Evolutionary conservation across 2,797 vertebrate species (phyloP).

Genomic region (Sarcoramphus papa): DNA sequence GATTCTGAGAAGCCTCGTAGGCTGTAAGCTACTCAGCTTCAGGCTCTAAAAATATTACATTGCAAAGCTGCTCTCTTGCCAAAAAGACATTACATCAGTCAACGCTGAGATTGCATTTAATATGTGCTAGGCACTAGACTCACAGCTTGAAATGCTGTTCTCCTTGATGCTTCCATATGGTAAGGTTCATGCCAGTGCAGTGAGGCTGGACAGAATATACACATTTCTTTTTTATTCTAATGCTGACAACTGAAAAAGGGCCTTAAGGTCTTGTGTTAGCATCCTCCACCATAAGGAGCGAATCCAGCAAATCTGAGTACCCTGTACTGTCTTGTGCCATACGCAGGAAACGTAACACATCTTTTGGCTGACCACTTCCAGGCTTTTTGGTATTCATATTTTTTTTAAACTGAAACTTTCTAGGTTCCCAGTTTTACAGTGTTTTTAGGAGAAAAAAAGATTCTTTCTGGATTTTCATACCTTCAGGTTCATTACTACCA

Average conservation of each 20-base stretch:
- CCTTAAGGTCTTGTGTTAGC: background rate
- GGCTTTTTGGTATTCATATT: background rate
- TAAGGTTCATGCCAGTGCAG: background rate
- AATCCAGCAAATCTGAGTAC: background rate
- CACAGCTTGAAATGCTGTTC: background rate
- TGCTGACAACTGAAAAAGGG: background rate
- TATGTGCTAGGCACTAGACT: background rate
- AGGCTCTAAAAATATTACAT: background rate
- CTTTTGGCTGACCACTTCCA: background rate
- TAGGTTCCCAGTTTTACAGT: background rate
- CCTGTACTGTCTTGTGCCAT: background rate
- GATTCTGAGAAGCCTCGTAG: background rate
- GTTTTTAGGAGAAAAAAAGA: background rate
- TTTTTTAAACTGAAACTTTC: background rate
- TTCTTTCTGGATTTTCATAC: background rate
- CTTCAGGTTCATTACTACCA: background rate
- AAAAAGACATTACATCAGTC: background rate
- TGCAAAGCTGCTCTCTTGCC: background rate
- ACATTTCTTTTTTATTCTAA: background rate
- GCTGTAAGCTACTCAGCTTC: background rate
- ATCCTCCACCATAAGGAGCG: background rate
- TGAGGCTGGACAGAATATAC: background rate
- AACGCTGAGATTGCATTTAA: background rate
- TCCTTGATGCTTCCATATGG: background rate
- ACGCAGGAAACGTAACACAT: rapidly evolving